Conservation (phyloP, 2,113 vertebrate species). For the Nothobranchius furzeri region DNA sequence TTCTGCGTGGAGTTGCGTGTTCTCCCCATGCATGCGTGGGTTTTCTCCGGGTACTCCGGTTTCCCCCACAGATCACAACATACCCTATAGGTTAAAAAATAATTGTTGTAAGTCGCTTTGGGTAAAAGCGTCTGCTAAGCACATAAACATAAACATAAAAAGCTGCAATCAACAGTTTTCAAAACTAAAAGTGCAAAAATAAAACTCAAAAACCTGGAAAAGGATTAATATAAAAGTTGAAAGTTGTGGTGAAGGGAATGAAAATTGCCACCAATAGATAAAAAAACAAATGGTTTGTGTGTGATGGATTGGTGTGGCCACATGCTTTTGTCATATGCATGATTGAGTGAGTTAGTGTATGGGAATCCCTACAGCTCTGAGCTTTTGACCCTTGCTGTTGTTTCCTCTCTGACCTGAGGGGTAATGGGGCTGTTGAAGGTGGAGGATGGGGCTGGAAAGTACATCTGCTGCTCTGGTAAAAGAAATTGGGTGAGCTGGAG, state of each 20-base stretch:
- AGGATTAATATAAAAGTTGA: neutral
- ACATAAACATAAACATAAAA: too few relatives aligned
- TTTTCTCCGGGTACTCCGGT: too few relatives aligned
- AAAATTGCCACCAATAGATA: neutral
- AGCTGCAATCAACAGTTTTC: neutral
- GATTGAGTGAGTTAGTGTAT: conserved; percentile 30
- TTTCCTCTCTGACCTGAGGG: conserved; percentile 59
- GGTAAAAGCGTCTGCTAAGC: too few relatives aligned
- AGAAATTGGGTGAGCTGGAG: neutral
- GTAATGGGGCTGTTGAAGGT: conserved; percentile 35
- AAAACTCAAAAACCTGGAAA: neutral
- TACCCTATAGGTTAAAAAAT: too few relatives aligned
- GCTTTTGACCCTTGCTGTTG: conserved; percentile 51
- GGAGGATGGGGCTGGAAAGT: conserved; percentile 19
- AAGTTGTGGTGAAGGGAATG: neutral
- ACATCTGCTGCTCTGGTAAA: conserved; percentile 54
- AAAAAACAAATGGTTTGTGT: neutral
- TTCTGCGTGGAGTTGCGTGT: too few relatives aligned
- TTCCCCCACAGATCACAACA: too few relatives aligned
- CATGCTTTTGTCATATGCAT: conserved; percentile 23
- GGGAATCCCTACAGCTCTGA: conserved; percentile 50
- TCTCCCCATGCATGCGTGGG: too few relatives aligned
- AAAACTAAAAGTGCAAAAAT: neutral
- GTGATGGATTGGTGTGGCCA: conserved; percentile 1
- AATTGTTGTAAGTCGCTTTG: too few relatives aligned